phyloP scores from a whole-genome alignment of 2,888 invertebrate species.

The Dastarcus helophoroides region DNA sequence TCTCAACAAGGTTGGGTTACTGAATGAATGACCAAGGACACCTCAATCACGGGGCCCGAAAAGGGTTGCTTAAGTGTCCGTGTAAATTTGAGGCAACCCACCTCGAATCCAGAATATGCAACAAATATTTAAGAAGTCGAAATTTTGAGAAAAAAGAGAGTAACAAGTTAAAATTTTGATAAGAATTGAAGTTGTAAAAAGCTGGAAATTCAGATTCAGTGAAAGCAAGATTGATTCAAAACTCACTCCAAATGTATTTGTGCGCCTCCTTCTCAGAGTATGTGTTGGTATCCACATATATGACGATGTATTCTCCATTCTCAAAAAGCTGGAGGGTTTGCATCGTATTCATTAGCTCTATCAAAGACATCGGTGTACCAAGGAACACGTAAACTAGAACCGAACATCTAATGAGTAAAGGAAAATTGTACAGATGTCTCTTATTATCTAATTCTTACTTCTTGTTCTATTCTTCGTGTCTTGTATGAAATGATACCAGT shows the following conservation, averaged over 20 bases:
- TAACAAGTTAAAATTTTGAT: too few species aligned
- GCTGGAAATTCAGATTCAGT: conserved; percentile 1
- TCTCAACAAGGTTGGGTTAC: too few species aligned
- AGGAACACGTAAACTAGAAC: conserved; percentile 88
- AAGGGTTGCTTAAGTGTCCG: too few species aligned
- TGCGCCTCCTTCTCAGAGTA: conserved; percentile 62
- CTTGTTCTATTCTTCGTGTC: conserved; percentile 78
- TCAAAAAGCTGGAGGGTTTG: conserved; percentile 77
- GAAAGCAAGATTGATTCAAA: not conserved
- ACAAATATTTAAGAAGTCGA: too few species aligned
- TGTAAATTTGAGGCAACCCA: too few species aligned
- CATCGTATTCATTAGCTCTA: conserved; percentile 88
- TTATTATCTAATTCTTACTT: conserved; percentile 43
- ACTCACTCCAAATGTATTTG: conserved; percentile 67
- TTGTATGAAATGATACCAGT: conserved; percentile 75
- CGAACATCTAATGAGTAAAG: conserved; percentile 11
- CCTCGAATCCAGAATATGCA: too few species aligned
- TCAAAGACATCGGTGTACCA: conserved; percentile 72
- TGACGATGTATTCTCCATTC: conserved; percentile 89
- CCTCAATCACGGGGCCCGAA: too few species aligned
- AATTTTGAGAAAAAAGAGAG: too few species aligned
- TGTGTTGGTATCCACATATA: conserved; percentile 88
- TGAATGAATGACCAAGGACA: too few species aligned
- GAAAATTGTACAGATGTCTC: conserved; percentile 5
- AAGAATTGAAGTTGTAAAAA: too few species aligned